Base-by-base conservation (phyloP, 2,113 vertebrate species). In the Muntiacus reevesi region DNA sequence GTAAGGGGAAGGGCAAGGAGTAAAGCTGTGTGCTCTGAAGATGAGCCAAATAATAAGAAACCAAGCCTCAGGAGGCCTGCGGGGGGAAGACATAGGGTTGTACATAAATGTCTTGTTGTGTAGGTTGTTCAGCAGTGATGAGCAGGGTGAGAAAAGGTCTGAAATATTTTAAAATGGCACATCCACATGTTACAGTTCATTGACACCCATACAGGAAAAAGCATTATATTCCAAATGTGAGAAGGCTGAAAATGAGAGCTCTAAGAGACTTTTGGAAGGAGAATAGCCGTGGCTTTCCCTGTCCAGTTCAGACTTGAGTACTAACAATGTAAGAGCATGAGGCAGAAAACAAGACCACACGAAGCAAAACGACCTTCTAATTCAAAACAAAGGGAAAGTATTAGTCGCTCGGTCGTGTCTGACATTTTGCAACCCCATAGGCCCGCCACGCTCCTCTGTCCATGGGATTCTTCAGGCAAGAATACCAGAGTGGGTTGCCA, bases 341-440 rank as follows among this genome's bases (percentile, higher is more conserved):
- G 79, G 52, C 27, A 93, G 45, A 40, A 95, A 91, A 79, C 52
- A 33, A 96, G 74, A 57, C n/a, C 50, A 93, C 89, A 81, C 9
- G 57, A 71, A 87, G 19, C 16, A 57, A 95, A 93, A 30, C 23
- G 10, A 47, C 30, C 67, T 36, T 33, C 10, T 19, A n/a, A 23
- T 76, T 71, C 27, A 74, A 43, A 91, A 95, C 19, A 43, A 43
- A 76, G 40, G 6, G 40, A 14, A 43, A 43, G 40, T 14, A 27
- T 15, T 76, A 15, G 36, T 25, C 1, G 12, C 23, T 76, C 12
- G 15, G 23, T 76, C 23, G 7, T 27, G 40, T 76, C 40, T 0
- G 6, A 43, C 23, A 43, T 0, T 43, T 76, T 76, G 36, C 3
- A 2, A 76, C 40, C 67, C 36, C 36, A 27, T 7, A 23, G 23